Evolutionary conservation across 2,797 vertebrate species (phyloP), one percentile per base, ranked within the genome.

Genomic region (Notolabrus celidotus): DNA sequence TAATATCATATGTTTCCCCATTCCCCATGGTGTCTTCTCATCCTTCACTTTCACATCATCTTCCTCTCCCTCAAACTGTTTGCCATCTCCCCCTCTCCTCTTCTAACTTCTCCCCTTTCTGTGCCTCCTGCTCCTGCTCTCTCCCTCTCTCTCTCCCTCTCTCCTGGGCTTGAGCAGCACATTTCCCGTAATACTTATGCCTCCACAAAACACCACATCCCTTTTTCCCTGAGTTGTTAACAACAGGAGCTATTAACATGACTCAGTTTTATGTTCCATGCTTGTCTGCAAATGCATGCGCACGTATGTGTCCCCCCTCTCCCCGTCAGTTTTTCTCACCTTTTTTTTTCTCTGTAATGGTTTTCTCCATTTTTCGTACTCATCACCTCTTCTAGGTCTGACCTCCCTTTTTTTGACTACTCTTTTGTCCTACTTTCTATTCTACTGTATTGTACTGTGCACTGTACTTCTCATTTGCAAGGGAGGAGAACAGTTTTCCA

Each of bases 151-250:
- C 77, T 79, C 71, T 76, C 84, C 84, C 85, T 61, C 88, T 87
- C 83, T 88, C 84, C 87, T 86, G 82, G 76, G 80, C 86, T 46
- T 63, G 74, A 83, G 82, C 79, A 79, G 77, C 89, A 88, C 71
- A 87, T 93, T 93, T 93, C 92, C 90, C 79, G 89, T 92, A 91
- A 94, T 90, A 81, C 87, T 84, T 80, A 55, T 86, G 72, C 80
- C 82, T 91, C 89, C 82, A 75, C 86, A 74, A 92, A 93, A 92
- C 91, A 91, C 89, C 87, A 92, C 85, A 85, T 89, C 87, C 90
- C 85, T 42, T 82, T 86, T 89, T 88, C 86, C 85, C 91, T 60
- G 65, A 90, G 86, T 88, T 91, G 86, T 92, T 93, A 92, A 92
- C 88, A 89, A 91, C 91, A 79, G 87, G 76, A 88, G 82, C 89